These are phyloP conservation scores for Empidonax traillii DNA, from an alignment of 2,113 vertebrate species.

Conservation along the genomic window DNA sequence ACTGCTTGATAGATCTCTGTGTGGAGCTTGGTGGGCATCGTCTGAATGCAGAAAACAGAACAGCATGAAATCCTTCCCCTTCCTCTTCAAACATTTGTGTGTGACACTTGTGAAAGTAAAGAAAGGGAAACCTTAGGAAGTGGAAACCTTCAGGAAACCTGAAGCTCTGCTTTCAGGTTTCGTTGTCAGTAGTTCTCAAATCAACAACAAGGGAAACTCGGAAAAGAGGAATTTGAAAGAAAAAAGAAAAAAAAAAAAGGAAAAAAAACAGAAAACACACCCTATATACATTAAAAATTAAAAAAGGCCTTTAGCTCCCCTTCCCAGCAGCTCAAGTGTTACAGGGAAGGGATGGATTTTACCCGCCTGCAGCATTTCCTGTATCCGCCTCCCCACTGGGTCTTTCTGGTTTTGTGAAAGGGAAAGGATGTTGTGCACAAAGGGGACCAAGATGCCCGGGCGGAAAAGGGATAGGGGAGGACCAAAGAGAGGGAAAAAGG, in stretches of 20 bases:
- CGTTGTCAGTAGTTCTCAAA: background rate
- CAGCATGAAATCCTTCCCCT: background rate
- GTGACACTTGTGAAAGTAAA: background rate
- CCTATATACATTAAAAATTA: background rate
- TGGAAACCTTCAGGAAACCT: too few species aligned
- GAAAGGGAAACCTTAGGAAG: background rate
- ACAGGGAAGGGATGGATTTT: background rate
- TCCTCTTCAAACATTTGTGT: background rate
- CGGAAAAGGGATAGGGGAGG: background rate
- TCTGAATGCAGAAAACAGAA: background rate
- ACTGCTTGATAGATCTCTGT: background rate
- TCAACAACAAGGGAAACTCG: background rate
- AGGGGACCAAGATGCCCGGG: background rate
- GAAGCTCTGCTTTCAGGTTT: background rate
- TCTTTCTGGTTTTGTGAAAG: conserved; percentile 45
- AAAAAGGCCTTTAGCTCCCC: background rate
- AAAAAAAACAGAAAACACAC: background rate
- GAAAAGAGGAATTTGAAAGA: background rate
- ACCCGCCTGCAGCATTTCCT: conserved; percentile 2
- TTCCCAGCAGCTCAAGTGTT: background rate
- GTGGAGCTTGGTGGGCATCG: background rate
- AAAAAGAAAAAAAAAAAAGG: background rate
- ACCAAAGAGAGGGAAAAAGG: background rate
- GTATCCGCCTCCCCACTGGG: background rate
- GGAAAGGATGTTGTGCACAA: conserved; percentile 35